These are phyloP conservation scores for Palloptera scutellata DNA, from an alignment of 2,888 invertebrate genomes.

Conservation along the genomic window DNA sequence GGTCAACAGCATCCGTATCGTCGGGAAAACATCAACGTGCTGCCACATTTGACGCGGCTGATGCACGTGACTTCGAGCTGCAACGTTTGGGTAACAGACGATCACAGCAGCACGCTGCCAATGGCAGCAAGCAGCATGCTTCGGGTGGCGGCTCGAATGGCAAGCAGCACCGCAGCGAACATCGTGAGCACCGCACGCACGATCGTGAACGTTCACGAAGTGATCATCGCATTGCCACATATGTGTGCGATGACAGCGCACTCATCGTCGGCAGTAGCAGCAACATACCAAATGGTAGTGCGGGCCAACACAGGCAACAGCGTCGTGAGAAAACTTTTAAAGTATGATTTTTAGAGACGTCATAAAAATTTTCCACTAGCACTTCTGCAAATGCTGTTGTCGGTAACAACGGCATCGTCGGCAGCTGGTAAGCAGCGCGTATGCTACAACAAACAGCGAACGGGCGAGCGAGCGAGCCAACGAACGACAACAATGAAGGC, in stretches of 20 bases:
- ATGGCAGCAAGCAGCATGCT: conserved; percentile 37
- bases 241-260: conserved; percentile 52
- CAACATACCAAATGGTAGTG: conserved; percentile 40
- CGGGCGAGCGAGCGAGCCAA: conserved; percentile 38
- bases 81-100: conserved; percentile 58
- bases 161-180: conserved; percentile 27
- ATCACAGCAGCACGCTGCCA: conserved; percentile 59
- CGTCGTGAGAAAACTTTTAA: conserved; percentile 64
- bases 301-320: conserved; percentile 52
- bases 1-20: conserved; percentile 26
- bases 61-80: conserved; percentile 60
- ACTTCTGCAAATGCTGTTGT: conserved; percentile 11
- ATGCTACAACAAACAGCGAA: too few species aligned
- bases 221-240: conserved; percentile 57
- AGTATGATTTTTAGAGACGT: conserved; percentile 66
- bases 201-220: conserved; percentile 58
- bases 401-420: conserved; percentile 22
- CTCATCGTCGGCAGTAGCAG: conserved; percentile 32
- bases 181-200: conserved; percentile 41
- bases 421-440: conserved; percentile 37
- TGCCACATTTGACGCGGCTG: conserved; percentile 61
- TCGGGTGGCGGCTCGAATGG: conserved; percentile 26
- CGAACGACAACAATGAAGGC: conserved; percentile 37
- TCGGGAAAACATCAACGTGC: conserved; percentile 51
- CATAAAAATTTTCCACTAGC: conserved; percentile 62